Conservation (phyloP, 2,888 invertebrate genomes). For the Acleris sparsana region DNA sequence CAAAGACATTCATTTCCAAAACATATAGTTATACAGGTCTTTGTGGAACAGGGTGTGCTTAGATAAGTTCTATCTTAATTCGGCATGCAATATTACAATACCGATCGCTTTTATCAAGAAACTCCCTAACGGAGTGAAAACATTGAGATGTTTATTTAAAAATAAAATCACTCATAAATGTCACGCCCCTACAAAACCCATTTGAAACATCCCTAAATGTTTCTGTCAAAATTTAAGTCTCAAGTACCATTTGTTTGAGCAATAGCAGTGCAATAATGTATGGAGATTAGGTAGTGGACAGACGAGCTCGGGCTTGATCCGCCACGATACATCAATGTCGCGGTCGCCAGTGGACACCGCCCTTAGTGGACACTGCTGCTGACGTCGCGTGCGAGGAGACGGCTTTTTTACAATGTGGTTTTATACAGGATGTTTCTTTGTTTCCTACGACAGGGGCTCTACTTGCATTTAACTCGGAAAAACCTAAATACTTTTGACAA, state of each 20-base stretch:
- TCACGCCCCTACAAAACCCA: conserved; percentile 14
- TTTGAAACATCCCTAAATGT: conserved; percentile 36
- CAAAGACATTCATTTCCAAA: no score
- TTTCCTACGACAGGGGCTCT: no score
- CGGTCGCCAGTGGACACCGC: conserved; percentile 74
- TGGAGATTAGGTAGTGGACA: conserved; percentile 82
- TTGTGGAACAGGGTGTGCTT: no score
- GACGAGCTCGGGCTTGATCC: conserved; percentile 78
- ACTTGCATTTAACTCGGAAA: no score
- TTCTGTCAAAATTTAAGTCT: conserved; percentile 72
- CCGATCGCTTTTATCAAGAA: neutral
- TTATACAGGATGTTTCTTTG: neutral
- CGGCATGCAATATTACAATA: neutral
- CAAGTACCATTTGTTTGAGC: conserved; percentile 80
- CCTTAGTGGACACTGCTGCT: conserved; percentile 50
- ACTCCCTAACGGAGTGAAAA: neutral
- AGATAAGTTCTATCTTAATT: no score
- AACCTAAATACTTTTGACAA: no score
- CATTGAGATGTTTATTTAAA: neutral
- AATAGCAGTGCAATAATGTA: conserved; percentile 77
- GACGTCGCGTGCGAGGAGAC: conserved; percentile 45
- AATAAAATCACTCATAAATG: neutral
- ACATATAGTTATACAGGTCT: no score
- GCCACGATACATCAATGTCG: conserved; percentile 84
- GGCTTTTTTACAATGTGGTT: conserved; percentile 37